Percentiles rank a stretch among this genome's conserved stretches.
These are phyloP conservation scores for Rhinichthys osculus DNA, from an alignment of 2,797 vertebrate genomes.

Conservation along the genomic window DNA sequence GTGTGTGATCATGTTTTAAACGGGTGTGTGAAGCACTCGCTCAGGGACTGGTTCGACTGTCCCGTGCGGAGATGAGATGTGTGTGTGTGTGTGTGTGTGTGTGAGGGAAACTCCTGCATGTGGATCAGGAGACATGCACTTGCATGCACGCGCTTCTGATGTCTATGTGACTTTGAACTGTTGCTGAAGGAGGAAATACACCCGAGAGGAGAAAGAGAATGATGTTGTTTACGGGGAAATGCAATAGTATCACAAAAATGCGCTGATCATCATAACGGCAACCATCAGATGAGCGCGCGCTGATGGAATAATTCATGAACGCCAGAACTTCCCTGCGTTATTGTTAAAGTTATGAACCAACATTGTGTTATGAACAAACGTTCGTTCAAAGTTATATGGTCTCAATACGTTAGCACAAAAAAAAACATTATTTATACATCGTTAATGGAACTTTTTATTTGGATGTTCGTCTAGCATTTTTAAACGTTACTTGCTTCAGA, in stretches of 20 bases:
- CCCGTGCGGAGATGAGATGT: slow-evolving; percentile 63
- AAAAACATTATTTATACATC: background rate
- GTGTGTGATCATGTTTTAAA: background rate
- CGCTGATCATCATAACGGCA: background rate
- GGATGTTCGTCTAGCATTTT: background rate
- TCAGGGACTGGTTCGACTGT: slow-evolving; percentile 74
- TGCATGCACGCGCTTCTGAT: slow-evolving; percentile 79
- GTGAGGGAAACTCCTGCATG: slow-evolving; percentile 79
- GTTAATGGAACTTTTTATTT: too few relatives aligned
- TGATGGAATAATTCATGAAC: background rate
- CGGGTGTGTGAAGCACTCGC: background rate
- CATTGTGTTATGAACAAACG: background rate
- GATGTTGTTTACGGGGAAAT: background rate
- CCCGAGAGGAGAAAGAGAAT: slow-evolving; percentile 51
- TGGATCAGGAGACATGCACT: slow-evolving; percentile 76
- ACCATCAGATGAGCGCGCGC: background rate
- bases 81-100: slow-evolving; percentile 17
- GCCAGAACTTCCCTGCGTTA: background rate
- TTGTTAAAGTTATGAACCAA: background rate
- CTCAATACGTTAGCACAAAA: too few relatives aligned
- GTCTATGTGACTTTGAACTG: slow-evolving; percentile 80
- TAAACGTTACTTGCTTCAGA: background rate
- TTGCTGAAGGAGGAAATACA: slow-evolving; percentile 80
- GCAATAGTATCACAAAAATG: background rate
- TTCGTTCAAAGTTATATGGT: background rate